These are phyloP conservation scores for Tipula unca DNA, from an alignment of 2,888 invertebrate species.

Conservation along the genomic window DNA sequence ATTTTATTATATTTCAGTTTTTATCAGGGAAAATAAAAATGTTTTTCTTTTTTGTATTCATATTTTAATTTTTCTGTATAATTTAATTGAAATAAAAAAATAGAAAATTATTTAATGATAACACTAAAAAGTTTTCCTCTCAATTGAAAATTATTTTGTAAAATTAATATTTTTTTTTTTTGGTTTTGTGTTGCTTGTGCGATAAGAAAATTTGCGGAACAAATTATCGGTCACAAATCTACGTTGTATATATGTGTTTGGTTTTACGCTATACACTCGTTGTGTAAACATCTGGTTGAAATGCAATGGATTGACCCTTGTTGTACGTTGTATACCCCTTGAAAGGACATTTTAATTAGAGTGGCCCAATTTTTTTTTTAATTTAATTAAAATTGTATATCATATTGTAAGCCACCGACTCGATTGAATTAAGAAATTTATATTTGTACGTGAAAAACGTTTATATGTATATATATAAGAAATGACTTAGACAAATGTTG, in stretches of 20 bases:
- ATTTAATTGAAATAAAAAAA: background rate
- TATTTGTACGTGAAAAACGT: background rate
- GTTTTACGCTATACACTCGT: background rate
- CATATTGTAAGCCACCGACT: background rate
- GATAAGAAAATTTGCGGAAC: constrained; percentile 8
- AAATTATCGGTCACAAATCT: constrained; percentile 14
- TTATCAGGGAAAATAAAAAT: background rate
- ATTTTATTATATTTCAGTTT: constrained; percentile 15
- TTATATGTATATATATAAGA: no score
- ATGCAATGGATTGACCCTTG: background rate
- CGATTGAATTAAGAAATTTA: background rate
- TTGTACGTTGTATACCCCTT: background rate
- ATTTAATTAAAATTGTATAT: background rate
- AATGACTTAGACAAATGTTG: background rate
- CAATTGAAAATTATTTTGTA: background rate
- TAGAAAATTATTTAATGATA: background rate
- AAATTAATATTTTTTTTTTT: background rate
- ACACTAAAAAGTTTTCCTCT: background rate
- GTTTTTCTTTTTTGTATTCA: background rate
- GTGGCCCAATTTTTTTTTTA: background rate
- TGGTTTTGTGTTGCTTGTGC: background rate
- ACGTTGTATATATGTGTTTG: background rate
- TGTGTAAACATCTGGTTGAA: background rate
- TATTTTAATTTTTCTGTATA: background rate
- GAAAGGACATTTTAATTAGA: background rate